phyloP scores from a whole-genome alignment of 2,797 vertebrate species.

The Psittacula echo region DNA sequence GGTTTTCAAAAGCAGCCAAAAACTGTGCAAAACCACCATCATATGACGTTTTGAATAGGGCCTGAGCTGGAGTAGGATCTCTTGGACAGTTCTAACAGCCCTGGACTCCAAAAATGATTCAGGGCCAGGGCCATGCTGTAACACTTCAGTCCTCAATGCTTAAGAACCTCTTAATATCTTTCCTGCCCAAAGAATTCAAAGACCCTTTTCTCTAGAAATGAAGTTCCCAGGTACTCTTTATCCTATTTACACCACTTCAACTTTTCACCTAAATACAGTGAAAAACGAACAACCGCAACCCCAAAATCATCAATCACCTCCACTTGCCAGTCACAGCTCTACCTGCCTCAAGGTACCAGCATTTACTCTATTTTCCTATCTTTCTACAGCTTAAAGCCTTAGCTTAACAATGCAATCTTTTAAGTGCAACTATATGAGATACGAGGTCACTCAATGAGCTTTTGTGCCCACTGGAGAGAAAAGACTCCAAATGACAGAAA shows the following conservation, averaged over 20 bases:
- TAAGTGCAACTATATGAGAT: fast-evolving
- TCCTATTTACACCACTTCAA: neutral
- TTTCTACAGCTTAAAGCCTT: neutral
- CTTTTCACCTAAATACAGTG: neutral
- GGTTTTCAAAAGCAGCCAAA: neutral
- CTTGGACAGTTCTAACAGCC: neutral
- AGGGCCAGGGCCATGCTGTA: neutral
- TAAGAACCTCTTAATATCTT: neutral
- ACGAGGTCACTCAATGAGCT: neutral
- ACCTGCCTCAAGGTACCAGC: neutral
- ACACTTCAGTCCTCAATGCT: neutral
- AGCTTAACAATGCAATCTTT: neutral
- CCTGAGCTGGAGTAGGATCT: neutral
- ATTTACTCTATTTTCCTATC: fast-evolving
- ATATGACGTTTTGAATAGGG: neutral
- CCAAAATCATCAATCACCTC: neutral
- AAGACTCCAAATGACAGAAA: neutral
- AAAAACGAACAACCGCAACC: neutral
- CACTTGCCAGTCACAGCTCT: neutral
- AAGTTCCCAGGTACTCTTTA: neutral
- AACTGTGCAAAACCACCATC: neutral
- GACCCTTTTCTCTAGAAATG: neutral
- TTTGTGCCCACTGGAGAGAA: neutral
- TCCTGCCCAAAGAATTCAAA: neutral
- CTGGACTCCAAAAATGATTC: neutral